Evolutionary conservation across 2,113 vertebrate genomes (phyloP).

Genomic region (Tupaia chinensis): DNA sequence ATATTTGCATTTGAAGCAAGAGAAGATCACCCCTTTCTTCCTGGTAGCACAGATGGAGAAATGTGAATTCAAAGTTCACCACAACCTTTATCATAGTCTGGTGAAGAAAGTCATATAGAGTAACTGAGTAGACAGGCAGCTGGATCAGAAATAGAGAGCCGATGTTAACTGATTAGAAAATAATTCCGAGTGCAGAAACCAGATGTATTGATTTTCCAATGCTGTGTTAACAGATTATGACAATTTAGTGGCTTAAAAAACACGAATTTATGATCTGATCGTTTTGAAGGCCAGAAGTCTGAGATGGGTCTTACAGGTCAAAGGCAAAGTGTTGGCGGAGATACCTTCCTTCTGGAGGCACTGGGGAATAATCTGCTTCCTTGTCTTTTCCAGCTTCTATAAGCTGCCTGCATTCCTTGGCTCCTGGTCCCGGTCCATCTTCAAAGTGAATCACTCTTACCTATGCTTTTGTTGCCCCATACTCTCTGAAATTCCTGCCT

Average conservation of each 20-base stretch:
- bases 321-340: not conserved
- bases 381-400: not conserved
- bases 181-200: not conserved
- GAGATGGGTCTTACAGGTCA: not conserved
- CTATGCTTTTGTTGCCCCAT: not conserved
- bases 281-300: not conserved
- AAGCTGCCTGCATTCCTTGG: not conserved
- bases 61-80: not conserved
- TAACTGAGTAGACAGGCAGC: not conserved
- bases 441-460: not conserved
- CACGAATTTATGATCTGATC: not conserved
- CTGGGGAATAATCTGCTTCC: not conserved
- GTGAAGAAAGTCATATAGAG: not conserved
- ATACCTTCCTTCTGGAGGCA: not conserved
- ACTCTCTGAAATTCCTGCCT: not conserved
- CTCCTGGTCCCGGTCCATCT: rapidly evolving
- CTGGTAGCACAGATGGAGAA: not conserved
- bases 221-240: not conserved
- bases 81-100: not conserved
- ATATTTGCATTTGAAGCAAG: not conserved
- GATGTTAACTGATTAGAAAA: not conserved
- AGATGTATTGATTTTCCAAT: not conserved
- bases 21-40: not conserved
- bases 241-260: not conserved
- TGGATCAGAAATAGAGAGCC: not conserved